phyloP scores from a whole-genome alignment of 1,140 invertebrate species.

The Caenorhabditis brenneri region DNA sequence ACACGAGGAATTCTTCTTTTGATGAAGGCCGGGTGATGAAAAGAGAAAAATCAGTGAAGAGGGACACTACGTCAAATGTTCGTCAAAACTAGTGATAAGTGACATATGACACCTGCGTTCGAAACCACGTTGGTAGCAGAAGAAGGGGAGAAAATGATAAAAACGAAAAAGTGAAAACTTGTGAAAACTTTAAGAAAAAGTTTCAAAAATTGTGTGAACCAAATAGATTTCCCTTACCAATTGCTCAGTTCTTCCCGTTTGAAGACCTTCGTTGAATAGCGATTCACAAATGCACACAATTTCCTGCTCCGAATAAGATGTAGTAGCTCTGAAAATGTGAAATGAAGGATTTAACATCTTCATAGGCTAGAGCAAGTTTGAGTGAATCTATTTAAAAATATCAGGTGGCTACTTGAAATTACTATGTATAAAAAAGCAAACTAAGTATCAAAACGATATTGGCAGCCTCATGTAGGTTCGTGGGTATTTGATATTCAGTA shows the following conservation, averaged over 20 bases:
- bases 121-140: neutral
- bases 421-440: no score
- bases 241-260: slow-evolving; percentile 38
- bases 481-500: no score
- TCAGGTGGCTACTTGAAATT: no score
- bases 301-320: slow-evolving; percentile 47
- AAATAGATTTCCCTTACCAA: slow-evolving; percentile 16
- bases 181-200: neutral
- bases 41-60: neutral
- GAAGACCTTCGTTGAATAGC: slow-evolving; percentile 46
- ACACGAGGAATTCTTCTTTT: neutral
- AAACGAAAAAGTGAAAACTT: neutral
- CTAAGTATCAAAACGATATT: no score
- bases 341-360: no score
- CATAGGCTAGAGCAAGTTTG: no score
- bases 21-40: neutral
- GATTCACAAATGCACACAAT: slow-evolving; percentile 50
- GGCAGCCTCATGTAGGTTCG: no score
- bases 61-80: slow-evolving; percentile 33
- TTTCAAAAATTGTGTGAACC: neutral
- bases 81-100: slow-evolving; percentile 32
- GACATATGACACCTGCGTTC: slow-evolving; percentile 37
- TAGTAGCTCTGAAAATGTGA: slow-evolving; percentile 24
- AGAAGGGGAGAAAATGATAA: slow-evolving; percentile 16
- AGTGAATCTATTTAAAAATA: no score